A percentile compares a stretch with the other conserved stretches of the same genome.
Conservation (phyloP, 2,797 vertebrate species). For the Lacerta bilineata region DNA sequence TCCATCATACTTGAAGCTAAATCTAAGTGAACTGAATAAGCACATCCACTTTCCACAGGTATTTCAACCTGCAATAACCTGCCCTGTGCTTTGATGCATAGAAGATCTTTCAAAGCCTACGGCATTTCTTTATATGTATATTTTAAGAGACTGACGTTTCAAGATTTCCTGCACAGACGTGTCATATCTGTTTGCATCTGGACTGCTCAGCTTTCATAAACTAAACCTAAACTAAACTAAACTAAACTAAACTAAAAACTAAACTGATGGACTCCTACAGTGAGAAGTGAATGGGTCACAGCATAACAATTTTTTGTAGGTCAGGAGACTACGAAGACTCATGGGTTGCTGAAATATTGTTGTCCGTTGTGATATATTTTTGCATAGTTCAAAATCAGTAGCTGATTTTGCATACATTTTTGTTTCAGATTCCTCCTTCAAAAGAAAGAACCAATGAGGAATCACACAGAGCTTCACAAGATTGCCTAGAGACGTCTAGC, state of each 20-base stretch:
- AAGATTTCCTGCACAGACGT: constrained; percentile 62
- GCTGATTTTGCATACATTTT: background rate
- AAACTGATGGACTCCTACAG: constrained; percentile 43
- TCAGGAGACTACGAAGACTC: constrained; percentile 22
- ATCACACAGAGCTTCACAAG: background rate
- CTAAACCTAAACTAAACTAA: background rate
- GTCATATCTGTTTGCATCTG: constrained; percentile 51
- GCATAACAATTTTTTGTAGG: constrained; percentile 5
- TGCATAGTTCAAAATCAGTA: background rate
- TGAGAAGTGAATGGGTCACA: background rate
- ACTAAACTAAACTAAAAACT: background rate
- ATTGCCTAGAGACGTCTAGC: background rate
- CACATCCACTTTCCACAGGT: constrained; percentile 25
- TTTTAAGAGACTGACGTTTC: constrained; percentile 49
- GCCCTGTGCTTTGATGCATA: constrained; percentile 34
- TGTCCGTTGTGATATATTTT: constrained; percentile 34
- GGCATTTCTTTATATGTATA: constrained; percentile 41
- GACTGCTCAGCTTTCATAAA: constrained; percentile 22
- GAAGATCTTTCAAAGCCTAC: constrained; percentile 44
- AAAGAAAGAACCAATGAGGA: background rate
- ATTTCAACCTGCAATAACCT: constrained; percentile 47
- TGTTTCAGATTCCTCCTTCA: background rate
- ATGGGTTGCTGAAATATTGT: constrained; percentile 35
- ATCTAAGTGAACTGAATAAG: constrained; percentile 38
- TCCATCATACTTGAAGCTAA: constrained; percentile 40